Conservation (phyloP, 2,888 invertebrate species). For the Odontothrips loti region DNA sequence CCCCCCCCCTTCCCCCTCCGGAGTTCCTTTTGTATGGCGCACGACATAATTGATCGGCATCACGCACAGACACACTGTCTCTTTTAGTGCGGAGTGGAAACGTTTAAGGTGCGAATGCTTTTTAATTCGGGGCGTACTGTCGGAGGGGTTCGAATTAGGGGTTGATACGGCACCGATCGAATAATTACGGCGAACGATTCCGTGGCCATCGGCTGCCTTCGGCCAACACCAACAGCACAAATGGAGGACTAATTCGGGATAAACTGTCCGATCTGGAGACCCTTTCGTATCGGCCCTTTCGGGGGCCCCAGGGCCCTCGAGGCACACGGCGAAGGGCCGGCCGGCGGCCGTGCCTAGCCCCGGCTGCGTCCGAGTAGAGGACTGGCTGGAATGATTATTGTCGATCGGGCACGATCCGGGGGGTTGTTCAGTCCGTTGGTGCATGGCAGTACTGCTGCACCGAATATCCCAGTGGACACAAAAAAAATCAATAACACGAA, state of each 20-base stretch:
- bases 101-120: not conserved
- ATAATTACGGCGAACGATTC: not conserved
- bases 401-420: not conserved
- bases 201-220: not conserved
- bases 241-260: slow-evolving; percentile 20
- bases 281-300: not conserved
- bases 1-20: too few relatives aligned
- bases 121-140: not conserved
- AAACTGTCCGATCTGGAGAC: not conserved
- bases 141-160: not conserved
- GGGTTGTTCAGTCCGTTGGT: too few relatives aligned
- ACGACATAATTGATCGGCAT: too few relatives aligned
- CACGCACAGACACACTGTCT: too few relatives aligned
- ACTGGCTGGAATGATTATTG: not conserved
- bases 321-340: not conserved
- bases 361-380: not conserved
- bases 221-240: slow-evolving; percentile 10
- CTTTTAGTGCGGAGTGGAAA: too few relatives aligned
- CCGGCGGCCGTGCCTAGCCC: not conserved
- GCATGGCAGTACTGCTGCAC: too few relatives aligned
- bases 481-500: too few relatives aligned
- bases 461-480: too few relatives aligned
- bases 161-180: not conserved
- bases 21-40: too few relatives aligned
- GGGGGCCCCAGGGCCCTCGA: too few relatives aligned